phyloP scores from a whole-genome alignment of 64 coral and sea anemone species.

The Stichodactyla helianthus region DNA sequence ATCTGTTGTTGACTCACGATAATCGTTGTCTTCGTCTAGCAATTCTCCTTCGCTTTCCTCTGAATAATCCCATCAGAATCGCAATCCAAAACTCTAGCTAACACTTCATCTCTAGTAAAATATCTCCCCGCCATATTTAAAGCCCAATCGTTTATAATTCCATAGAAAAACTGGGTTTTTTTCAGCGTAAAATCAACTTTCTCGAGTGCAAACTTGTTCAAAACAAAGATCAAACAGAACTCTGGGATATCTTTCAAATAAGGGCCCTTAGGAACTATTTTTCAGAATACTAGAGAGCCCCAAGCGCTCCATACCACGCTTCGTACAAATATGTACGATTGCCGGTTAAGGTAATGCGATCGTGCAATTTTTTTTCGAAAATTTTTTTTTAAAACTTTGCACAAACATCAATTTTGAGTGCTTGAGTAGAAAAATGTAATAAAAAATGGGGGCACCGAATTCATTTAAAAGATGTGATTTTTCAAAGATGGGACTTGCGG shows the following conservation, averaged over 20 bases:
- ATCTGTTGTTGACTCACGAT: slow-evolving; percentile 14
- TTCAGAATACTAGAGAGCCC: slow-evolving; percentile 40
- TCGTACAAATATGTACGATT: slow-evolving; percentile 65
- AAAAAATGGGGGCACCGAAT: too few relatives aligned
- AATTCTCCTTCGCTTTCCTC: slow-evolving; percentile 43
- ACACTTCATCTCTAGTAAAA: slow-evolving; percentile 40
- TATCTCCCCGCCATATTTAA: slow-evolving; percentile 49
- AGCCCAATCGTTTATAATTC: slow-evolving; percentile 20
- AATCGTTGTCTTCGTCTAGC: slow-evolving; percentile 32
- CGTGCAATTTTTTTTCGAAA: too few relatives aligned
- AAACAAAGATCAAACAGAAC: slow-evolving; percentile 32
- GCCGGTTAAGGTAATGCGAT: slow-evolving; percentile 53
- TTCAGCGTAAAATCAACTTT: slow-evolving; percentile 10
- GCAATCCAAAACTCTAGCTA: slow-evolving; percentile 42
- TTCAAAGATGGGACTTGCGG: too few relatives aligned
- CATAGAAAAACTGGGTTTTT: slow-evolving; percentile 33
- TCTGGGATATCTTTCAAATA: slow-evolving; percentile 14
- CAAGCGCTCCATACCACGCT: slow-evolving; percentile 18
- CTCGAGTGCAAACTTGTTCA: slow-evolving; percentile 40
- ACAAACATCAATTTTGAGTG: too few relatives aligned
- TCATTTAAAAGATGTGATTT: too few relatives aligned
- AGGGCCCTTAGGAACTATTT: slow-evolving; percentile 28
- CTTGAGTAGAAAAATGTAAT: too few relatives aligned
- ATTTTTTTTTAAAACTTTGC: too few relatives aligned
- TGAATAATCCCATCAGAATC: slow-evolving; percentile 49